Base-by-base conservation (phyloP, 2,888 invertebrate species). In the Idaea aversata region DNA sequence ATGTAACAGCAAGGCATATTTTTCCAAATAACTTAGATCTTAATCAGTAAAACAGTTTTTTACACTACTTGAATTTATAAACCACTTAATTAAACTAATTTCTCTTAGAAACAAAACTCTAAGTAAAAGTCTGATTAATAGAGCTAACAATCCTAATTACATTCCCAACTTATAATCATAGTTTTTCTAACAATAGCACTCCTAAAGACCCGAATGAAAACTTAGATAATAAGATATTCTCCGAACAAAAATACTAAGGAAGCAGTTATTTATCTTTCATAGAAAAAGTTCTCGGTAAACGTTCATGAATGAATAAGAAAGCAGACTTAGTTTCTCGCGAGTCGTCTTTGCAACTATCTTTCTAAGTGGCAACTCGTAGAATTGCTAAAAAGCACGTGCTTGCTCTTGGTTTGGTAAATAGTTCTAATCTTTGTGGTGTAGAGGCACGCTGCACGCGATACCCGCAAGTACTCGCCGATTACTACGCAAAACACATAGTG, bases 381-480 rank as follows among this genome's bases (percentile, higher is more conserved):
- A 90, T 88, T 86, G 85, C 88, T 90, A 89, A 90, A 88, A 88
- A 88, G 88, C 88, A 87, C 86, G 81, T 86, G 80, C 80, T 82
- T 77, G 79, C 77, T 76, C 78, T 75, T 81, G 82, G 83, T 86
- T 83, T 82, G 78, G 84, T 85, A 86, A 89, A 88, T 85, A 86
- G 83, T 88, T 86, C 85, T 89, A 90, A 89, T 91, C 86, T 89
- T 77, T 77, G 79, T 80, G 81, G 76, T 74, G 74, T 73, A 73
- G 81, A 84, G 80, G 82, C 63, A 16, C 16, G 25, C 25, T 77
- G 77, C 80, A 82, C 78, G 80, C 25, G 59, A 16, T 16, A 34
- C 59, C 47, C 47, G 47, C 47, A 47, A 47, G 13, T 47, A 47
- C 47, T 47, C 7, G 47, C 10, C 47, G 47, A 47, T 47, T 47